Evolutionary conservation across 2,888 invertebrate genomes (phyloP).

Genomic region (Pterobdella sp.): DNA sequence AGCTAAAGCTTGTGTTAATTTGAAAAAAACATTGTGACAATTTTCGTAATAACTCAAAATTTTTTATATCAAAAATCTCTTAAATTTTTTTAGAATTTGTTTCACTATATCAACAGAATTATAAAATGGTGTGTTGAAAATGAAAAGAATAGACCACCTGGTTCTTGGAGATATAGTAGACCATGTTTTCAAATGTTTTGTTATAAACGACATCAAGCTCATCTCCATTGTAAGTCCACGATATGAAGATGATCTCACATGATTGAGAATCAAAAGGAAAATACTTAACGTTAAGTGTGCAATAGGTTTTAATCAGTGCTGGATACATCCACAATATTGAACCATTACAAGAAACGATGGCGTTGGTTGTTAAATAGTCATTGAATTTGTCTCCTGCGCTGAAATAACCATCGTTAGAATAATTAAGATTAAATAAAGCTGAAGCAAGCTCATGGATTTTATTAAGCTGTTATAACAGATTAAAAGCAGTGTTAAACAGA

Average conservation of each 20-base stretch:
- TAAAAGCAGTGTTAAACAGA: not conserved
- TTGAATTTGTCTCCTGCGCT: slow-evolving; percentile 40
- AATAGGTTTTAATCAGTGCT: slow-evolving; percentile 53
- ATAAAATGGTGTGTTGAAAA: not conserved
- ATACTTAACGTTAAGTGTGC: slow-evolving; percentile 53
- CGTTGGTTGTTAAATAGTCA: slow-evolving; percentile 49
- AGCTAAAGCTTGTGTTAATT: not conserved
- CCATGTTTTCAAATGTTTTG: slow-evolving; percentile 34
- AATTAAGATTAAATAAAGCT: too few species aligned
- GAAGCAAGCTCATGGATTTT: too few species aligned
- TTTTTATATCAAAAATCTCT: not conserved
- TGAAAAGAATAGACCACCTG: slow-evolving; percentile 51
- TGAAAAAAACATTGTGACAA: not conserved
- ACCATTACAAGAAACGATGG: slow-evolving; percentile 52
- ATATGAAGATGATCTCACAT: slow-evolving; percentile 53
- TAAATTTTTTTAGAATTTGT: not conserved
- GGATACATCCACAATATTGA: slow-evolving; percentile 54
- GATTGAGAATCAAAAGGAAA: slow-evolving; percentile 55
- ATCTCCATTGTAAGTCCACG: slow-evolving; percentile 54
- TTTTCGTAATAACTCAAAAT: not conserved
- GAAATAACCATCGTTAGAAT: too few species aligned
- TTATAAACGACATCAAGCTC: slow-evolving; percentile 43
- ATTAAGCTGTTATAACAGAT: not conserved
- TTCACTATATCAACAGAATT: not conserved
- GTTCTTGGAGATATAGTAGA: slow-evolving; percentile 69